Conservation (phyloP, 2,113 vertebrate genomes). For the Cyanoderma ruficeps region DNA sequence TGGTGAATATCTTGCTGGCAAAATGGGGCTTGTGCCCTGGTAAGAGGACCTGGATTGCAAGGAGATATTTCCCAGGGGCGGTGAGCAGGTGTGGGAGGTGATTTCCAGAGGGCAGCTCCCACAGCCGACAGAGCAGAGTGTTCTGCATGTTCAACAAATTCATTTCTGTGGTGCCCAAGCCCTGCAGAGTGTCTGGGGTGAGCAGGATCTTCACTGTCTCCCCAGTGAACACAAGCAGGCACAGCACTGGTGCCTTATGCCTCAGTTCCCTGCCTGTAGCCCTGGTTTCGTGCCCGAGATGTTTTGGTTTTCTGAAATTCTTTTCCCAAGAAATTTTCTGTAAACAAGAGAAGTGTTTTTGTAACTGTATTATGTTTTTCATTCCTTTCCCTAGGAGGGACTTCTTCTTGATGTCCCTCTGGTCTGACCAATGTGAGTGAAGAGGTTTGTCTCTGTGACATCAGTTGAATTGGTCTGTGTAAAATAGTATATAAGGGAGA, state of each 20-base stretch:
- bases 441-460: no score
- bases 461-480: no score
- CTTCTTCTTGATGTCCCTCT: no score
- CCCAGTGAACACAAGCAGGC: not conserved
- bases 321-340: no score
- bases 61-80: not conserved
- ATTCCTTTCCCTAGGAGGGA: no score
- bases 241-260: not conserved
- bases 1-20: not conserved
- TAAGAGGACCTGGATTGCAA: not conserved
- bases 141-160: not conserved
- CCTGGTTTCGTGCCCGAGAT: no score
- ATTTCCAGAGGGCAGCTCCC: not conserved
- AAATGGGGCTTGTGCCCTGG: no score
- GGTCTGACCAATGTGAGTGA: no score
- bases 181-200: not conserved
- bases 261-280: not conserved
- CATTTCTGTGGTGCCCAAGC: not conserved
- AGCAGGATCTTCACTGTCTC: not conserved
- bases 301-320: no score
- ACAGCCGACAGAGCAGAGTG: fast-evolving
- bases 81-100: not conserved
- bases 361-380: no score
- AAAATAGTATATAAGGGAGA: no score
- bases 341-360: no score